Evolutionary conservation across 1,140 invertebrate species (phyloP).

Genomic region (Drosophila sp.): DNA sequence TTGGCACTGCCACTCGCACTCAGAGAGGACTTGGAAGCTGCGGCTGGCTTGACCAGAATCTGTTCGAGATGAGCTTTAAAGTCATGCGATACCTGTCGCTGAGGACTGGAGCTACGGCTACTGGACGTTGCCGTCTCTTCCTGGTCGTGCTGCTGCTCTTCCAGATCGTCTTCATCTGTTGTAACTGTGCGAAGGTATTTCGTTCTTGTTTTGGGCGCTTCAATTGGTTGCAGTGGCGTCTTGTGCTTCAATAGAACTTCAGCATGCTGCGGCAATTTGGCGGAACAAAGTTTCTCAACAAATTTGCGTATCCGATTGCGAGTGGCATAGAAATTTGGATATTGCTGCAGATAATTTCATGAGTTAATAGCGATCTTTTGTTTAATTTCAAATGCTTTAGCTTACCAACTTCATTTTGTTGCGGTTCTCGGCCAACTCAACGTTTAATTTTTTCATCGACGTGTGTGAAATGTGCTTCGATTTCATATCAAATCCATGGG

Average conservation of each 20-base stretch:
- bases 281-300: constrained; percentile 73
- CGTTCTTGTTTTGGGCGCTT: constrained; percentile 22
- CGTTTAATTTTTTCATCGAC: constrained; percentile 46
- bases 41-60: constrained; percentile 65
- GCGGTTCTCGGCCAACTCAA: constrained; percentile 54
- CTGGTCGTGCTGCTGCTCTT: background rate
- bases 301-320: constrained; percentile 77
- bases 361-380: background rate
- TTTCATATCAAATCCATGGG: constrained; percentile 56
- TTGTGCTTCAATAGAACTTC: constrained; percentile 55
- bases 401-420: constrained; percentile 66
- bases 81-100: constrained; percentile 17
- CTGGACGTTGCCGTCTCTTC: constrained; percentile 15
- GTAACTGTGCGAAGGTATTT: background rate
- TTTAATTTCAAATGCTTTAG: too few relatives aligned
- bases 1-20: background rate
- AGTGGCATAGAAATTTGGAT: constrained; percentile 72
- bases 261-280: constrained; percentile 53
- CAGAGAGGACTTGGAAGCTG: constrained; percentile 22
- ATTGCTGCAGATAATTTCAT: constrained; percentile 29
- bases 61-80: constrained; percentile 68
- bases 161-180: constrained; percentile 19
- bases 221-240: constrained; percentile 53
- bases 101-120: constrained; percentile 43
- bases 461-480: constrained; percentile 48